Base-by-base conservation (phyloP, 1,140 invertebrate genomes). In the Pachypeltis micranthus region DNA sequence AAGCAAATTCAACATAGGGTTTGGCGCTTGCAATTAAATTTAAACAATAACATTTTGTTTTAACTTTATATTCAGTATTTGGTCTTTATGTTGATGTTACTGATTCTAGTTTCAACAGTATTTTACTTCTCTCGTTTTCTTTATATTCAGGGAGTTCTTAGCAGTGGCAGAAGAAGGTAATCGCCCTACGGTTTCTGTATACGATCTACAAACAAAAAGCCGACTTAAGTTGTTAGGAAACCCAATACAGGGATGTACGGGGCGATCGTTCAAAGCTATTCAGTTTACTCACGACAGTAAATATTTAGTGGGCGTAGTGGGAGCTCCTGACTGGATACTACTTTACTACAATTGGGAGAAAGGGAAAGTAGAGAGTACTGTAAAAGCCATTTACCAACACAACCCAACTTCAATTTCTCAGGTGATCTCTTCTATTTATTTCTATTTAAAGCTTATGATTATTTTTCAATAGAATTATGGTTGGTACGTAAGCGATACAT, bases 281-380 rank as follows among this genome's bases (percentile, higher is more conserved):
- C 80, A 81, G 14, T 94, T 93, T 69, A 87, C 87, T 2, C 83
- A 78, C 59, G 90, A 93, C 69, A 86, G 81, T 14, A 87, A 86
- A 72, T 85, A 86, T 70, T 72, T 94, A 16, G 83, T 86, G 24
- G 85, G 84, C 0, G 82, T 92, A 28, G 86, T 85, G 0, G 87
- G 86, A 10, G 82, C 84, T 66, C 86, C 88, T 0, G 89, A 92
- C 69, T 91, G 84, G 80, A 84, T 79, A 24, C 78, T 93, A 71
- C 79, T 90, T 57, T 86, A 84, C 71, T 94, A 87, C 73, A 86
- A 86, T 69, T 90, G 87, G 84, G 89, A 92, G 67, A 90, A 86
- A 72, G 85, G 85, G 1, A 89, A 88, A 74, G 78, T 93, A 0
- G 85, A 91, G 68, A 88, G 85, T 59, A 81, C 81, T 57, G 79